phyloP scores from a whole-genome alignment of 2,888 invertebrate species.

The Lucinisca nassula region DNA sequence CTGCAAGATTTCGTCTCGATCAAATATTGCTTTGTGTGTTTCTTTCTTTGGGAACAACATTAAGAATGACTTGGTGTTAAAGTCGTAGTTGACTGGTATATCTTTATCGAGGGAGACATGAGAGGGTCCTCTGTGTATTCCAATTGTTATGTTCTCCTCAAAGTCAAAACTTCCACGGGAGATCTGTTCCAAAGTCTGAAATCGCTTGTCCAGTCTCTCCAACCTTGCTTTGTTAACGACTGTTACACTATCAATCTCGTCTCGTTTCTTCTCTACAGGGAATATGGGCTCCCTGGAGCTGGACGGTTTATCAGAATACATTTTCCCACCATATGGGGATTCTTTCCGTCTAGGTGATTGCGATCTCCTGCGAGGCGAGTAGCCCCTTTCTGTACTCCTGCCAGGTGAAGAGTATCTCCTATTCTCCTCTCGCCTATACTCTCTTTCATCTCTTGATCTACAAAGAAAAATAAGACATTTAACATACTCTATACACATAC shows the following conservation, averaged over 20 bases:
- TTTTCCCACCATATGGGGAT: conserved; percentile 36
- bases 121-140: conserved; percentile 79
- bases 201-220: conserved; percentile 51
- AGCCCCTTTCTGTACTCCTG: not conserved
- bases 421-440: not conserved
- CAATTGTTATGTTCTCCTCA: conserved; percentile 84
- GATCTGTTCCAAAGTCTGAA: conserved; percentile 61
- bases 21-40: conserved; percentile 79
- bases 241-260: conserved; percentile 52
- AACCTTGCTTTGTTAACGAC: conserved; percentile 47
- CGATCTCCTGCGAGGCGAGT: not conserved
- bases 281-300: conserved; percentile 37
- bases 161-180: conserved; percentile 72
- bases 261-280: conserved; percentile 14
- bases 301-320: conserved; percentile 44
- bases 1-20: conserved; percentile 81
- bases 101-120: conserved; percentile 71
- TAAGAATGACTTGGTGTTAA: conserved; percentile 77
- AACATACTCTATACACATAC: too few species aligned
- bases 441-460: conserved; percentile 37
- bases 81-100: conserved; percentile 73
- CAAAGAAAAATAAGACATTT: not conserved
- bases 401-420: not conserved
- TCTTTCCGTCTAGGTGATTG: not conserved
- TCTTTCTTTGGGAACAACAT: conserved; percentile 80